Conservation (phyloP, 2,888 invertebrate genomes). For the Spisula subtruncata region DNA sequence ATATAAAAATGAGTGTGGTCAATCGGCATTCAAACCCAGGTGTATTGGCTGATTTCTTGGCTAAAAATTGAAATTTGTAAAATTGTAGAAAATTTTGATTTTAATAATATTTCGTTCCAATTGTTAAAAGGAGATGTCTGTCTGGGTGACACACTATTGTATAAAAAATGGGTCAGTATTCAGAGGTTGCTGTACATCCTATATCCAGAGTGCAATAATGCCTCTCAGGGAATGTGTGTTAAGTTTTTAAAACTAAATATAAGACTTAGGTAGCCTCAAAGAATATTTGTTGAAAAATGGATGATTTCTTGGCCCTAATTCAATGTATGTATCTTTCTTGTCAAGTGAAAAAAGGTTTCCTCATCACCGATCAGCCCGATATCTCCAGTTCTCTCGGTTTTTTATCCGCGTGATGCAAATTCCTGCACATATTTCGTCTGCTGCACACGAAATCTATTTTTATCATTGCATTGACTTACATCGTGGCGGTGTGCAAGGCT, state of each 20-base stretch:
- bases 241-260: background rate
- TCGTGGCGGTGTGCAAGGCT: slow-evolving; percentile 29
- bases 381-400: slow-evolving; percentile 8
- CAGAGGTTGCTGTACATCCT: background rate
- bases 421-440: slow-evolving; percentile 49
- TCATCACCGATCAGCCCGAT: background rate
- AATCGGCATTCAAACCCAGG: too few species aligned
- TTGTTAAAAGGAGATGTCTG: background rate
- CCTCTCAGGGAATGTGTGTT: background rate
- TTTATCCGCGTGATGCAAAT: slow-evolving; percentile 42
- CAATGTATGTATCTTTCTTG: background rate
- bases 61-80: too few species aligned
- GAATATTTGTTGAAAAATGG: background rate
- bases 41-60: too few species aligned
- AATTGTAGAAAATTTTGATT: too few species aligned
- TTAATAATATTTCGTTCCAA: too few species aligned
- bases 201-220: background rate
- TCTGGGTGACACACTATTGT: background rate
- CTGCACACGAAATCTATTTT: slow-evolving; percentile 51
- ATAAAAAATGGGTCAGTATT: background rate
- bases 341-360: background rate
- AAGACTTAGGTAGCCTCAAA: background rate
- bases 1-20: too few species aligned
- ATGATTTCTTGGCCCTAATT: background rate
- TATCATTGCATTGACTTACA: slow-evolving; percentile 48